A percentile compares a stretch with the other conserved stretches of the same genome.
These are phyloP conservation scores for Caloenas nicobarica DNA, from an alignment of 2,113 vertebrate species.

Conservation along the genomic window DNA sequence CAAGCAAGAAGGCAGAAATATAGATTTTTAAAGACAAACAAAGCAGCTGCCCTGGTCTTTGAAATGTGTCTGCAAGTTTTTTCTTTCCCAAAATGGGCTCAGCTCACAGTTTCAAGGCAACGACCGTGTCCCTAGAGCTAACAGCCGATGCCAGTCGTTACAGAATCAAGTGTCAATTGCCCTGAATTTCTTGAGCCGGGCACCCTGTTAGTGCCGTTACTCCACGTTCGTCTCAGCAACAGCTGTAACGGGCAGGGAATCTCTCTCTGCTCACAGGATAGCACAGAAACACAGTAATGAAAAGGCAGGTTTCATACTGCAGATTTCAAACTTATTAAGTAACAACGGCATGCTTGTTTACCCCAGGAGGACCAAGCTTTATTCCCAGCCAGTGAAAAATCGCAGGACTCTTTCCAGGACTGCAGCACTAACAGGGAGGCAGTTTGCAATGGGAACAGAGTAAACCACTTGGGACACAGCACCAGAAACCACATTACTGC, in stretches of 20 bases:
- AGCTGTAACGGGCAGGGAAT: neutral
- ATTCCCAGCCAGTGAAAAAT: neutral
- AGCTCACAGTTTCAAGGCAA: slow-evolving; percentile 2
- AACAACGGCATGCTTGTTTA: neutral
- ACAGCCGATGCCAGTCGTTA: neutral
- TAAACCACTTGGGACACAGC: neutral
- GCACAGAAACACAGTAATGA: neutral
- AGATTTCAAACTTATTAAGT: neutral
- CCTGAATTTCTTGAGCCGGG: slow-evolving; percentile 32
- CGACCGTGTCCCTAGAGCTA: neutral
- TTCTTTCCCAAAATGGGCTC: neutral
- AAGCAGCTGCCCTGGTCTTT: slow-evolving; percentile 39
- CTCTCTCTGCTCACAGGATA: neutral
- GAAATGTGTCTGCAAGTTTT: neutral
- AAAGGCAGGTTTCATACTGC: neutral
- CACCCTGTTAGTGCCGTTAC: neutral
- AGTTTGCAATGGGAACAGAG: neutral
- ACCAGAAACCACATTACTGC: neutral
- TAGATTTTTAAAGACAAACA: slow-evolving; percentile 43
- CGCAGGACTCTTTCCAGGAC: neutral
- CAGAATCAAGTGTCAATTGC: slow-evolving; percentile 31
- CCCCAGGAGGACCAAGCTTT: neutral
- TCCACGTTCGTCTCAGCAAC: neutral
- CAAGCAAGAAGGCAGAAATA: slow-evolving; percentile 29
- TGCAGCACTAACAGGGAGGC: neutral